Conservation (phyloP, 2,113 vertebrate species). For the Carlito syrichta region DNA sequence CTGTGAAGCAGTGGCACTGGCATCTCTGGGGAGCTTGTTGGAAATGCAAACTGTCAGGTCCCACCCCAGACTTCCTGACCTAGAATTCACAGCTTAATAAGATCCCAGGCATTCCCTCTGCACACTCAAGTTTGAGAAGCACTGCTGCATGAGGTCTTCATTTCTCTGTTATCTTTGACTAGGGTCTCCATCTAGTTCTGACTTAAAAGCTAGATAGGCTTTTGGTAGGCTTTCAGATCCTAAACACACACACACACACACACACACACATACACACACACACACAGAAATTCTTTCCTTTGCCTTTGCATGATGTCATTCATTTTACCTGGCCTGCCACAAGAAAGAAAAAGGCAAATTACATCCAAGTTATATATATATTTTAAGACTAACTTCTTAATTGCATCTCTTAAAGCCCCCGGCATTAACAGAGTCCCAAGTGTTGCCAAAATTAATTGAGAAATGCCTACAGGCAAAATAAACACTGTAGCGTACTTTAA, state of each 20-base stretch:
- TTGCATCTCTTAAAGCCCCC: conserved; percentile 56
- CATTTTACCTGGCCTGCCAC: conserved; percentile 69
- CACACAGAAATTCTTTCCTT: conserved; percentile 7
- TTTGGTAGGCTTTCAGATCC: conserved; percentile 30
- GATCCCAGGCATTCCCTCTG: neutral
- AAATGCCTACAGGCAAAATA: conserved; percentile 74
- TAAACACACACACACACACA: neutral
- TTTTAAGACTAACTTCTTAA: conserved; percentile 56
- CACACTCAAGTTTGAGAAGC: neutral
- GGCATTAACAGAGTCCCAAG: conserved; percentile 51
- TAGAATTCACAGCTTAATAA: neutral
- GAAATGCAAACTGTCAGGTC: neutral
- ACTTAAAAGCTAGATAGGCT: neutral
- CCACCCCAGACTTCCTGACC: no score
- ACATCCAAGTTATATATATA: conserved; percentile 55
- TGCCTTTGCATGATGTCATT: conserved; percentile 46
- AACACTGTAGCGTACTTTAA: conserved; percentile 45
- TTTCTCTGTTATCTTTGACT: neutral
- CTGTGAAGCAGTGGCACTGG: neutral
- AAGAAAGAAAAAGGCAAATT: conserved; percentile 65
- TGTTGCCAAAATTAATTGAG: conserved; percentile 69
- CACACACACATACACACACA: neutral
- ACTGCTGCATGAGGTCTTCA: rapidly evolving
- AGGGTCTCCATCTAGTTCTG: neutral
- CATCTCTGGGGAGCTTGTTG: neutral